Percentiles rank a stretch among this genome's conserved stretches.
Evolutionary conservation across 2,797 vertebrate species (phyloP).

Genomic region (Schizothorax lantsangensis): DNA sequence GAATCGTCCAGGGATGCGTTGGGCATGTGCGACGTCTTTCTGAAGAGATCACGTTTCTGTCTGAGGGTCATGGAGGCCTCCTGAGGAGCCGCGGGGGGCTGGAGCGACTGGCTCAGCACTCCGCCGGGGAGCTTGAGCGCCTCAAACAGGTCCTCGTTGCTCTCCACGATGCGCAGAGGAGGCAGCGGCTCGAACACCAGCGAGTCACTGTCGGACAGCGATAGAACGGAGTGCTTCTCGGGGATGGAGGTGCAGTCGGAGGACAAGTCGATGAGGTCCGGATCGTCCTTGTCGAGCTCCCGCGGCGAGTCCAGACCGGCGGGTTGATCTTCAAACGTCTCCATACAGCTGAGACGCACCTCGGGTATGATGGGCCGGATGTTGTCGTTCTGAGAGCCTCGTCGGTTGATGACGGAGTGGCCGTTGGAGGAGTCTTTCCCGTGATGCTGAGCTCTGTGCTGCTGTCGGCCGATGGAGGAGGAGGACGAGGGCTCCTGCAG

Average conservation of each 20-base stretch:
- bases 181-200: slow-evolving; percentile 94
- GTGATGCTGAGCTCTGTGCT: slow-evolving; percentile 71
- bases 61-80: slow-evolving; percentile 91
- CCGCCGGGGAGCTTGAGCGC: slow-evolving; percentile 50
- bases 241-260: slow-evolving; percentile 94
- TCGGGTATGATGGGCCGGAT: slow-evolving; percentile 92
- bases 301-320: slow-evolving; percentile 76
- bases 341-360: slow-evolving; percentile 96
- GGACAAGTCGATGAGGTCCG: slow-evolving; percentile 95
- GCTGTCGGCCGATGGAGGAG: slow-evolving; percentile 63
- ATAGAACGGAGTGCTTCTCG: slow-evolving; percentile 92
- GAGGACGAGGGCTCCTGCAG: slow-evolving; percentile 78
- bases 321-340: slow-evolving; percentile 88
- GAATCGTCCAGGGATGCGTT: slow-evolving; percentile 88
- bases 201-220: slow-evolving; percentile 96
- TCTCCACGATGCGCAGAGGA: slow-evolving; percentile 95
- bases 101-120: slow-evolving; percentile 60
- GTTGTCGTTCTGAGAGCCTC: slow-evolving; percentile 65
- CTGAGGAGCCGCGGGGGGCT: slow-evolving; percentile 66
- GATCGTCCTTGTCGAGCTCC: slow-evolving; percentile 83
- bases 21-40: slow-evolving; percentile 87
- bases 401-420: slow-evolving; percentile 72
- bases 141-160: slow-evolving; percentile 92
- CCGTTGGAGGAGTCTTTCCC: slow-evolving; percentile 78
- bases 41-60: slow-evolving; percentile 93